These are phyloP conservation scores for Gymnoscelis rufifasciata DNA, from an alignment of 2,888 invertebrate species.

Conservation along the genomic window DNA sequence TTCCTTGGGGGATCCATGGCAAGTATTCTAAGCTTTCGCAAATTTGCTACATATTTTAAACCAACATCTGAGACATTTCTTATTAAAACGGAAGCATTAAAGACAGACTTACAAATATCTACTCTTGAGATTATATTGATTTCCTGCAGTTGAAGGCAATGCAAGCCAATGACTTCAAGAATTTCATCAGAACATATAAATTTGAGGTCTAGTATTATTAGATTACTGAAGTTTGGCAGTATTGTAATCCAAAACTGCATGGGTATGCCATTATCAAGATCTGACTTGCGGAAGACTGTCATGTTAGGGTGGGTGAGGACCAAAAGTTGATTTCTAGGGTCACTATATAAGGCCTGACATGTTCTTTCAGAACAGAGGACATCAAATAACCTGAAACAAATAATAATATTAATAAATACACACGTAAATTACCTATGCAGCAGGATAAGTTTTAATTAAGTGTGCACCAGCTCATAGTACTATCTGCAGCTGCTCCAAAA, in stretches of 20 bases:
- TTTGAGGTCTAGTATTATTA: slow-evolving; percentile 68
- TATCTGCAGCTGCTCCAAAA: too few species aligned
- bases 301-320: slow-evolving; percentile 67
- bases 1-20: slow-evolving; percentile 73
- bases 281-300: slow-evolving; percentile 68
- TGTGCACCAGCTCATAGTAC: too few species aligned
- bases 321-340: slow-evolving; percentile 66
- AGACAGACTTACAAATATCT: slow-evolving; percentile 66
- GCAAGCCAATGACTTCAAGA: slow-evolving; percentile 57
- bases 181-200: slow-evolving; percentile 76
- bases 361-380: slow-evolving; percentile 72
- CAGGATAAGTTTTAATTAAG: too few species aligned
- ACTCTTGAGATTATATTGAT: slow-evolving; percentile 72
- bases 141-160: slow-evolving; percentile 64
- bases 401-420: too few species aligned
- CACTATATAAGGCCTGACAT: slow-evolving; percentile 61
- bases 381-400: slow-evolving; percentile 72
- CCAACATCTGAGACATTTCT: slow-evolving; percentile 72
- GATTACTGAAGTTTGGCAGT: slow-evolving; percentile 54
- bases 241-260: slow-evolving; percentile 63
- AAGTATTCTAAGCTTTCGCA: slow-evolving; percentile 60
- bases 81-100: slow-evolving; percentile 69
- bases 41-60: slow-evolving; percentile 54
- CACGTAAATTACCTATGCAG: too few species aligned
- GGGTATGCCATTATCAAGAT: slow-evolving; percentile 66